Conservation (phyloP, 2,797 vertebrate genomes). For the Silurus aristotelis region DNA sequence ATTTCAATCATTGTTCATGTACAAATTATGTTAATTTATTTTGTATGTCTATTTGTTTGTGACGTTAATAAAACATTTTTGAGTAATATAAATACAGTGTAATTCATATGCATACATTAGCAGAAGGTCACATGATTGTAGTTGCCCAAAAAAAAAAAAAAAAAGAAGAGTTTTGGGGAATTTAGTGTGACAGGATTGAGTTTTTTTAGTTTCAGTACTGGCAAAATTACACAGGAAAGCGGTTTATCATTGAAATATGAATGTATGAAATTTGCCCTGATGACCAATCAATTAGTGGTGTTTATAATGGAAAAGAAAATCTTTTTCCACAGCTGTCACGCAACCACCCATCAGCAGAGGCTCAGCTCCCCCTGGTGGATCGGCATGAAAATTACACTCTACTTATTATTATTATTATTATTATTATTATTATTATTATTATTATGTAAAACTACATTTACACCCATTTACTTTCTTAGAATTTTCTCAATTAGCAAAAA, state of each 20-base stretch:
- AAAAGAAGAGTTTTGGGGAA: not conserved
- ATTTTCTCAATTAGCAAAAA: not conserved
- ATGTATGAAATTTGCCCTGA: not conserved
- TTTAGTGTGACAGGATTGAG: not conserved
- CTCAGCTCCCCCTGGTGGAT: not conserved
- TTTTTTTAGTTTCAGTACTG: too few relatives aligned
- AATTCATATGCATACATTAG: not conserved
- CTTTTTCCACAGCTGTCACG: too few relatives aligned
- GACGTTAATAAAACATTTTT: conserved; percentile 13
- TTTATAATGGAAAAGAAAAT: not conserved
- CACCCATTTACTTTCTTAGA: not conserved
- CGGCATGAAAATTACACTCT: not conserved
- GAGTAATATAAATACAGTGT: conserved; percentile 27
- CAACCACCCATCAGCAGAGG: not conserved
- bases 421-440: too few relatives aligned
- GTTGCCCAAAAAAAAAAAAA: not conserved
- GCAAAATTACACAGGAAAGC: not conserved
- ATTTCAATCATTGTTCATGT: conserved; percentile 60
- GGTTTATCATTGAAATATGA: not conserved
- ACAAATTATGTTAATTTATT: conserved; percentile 61
- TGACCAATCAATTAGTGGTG: not conserved
- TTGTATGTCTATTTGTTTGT: conserved; percentile 46
- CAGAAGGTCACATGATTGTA: not conserved
- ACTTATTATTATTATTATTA: not conserved
- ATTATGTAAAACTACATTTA: not conserved